Evolutionary conservation across 2,113 vertebrate genomes (phyloP), one percentile per base, ranked within the genome.

Genomic region (Embiotoca jacksoni): DNA sequence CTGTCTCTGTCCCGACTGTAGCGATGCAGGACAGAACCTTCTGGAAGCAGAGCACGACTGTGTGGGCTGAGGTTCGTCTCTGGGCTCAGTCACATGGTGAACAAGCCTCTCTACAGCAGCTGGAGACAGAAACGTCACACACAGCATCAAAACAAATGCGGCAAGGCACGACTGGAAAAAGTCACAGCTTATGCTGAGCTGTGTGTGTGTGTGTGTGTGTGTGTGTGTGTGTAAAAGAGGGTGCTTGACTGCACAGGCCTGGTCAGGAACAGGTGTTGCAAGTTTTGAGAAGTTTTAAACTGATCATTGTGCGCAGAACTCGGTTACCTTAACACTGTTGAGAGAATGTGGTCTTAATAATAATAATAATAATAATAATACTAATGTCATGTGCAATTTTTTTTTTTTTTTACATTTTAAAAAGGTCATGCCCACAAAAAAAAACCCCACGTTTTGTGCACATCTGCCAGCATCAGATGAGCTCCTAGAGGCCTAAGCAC

Each of bases 231-330:
- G 72, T 68, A 72, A 32, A 54, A 0, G 33, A 76, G 69, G 69
- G 75, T 56, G 69, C 79, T 81, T 72, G 75, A 74, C 67, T 41
- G 61, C 52, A 46, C 37, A 76, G 61, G 64, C 62, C 50, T 9
- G 71, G 78, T 89, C 82, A 80, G 66, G 58, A 88, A 84, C 86
- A 90, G 85, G 86, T 92, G 88, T 66, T 71, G 36, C 7, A 23
- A 52, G 75, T 57, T 72, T 67, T 61, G 6, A 60, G 55, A 62
- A 75, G 57, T 55, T 55, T 57, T 16, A 41, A 79, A 41, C 57
- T 33, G 41, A 35, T 46, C 54, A 9, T 57, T 23, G 31, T 35
- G 15, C 6, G 33, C 6, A 32, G 52, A 50, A 54, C 35, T 11
- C 44, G n/a, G 55, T 39, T 23, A 23, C 23, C 23, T 23, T 58